Evolutionary conservation across 2,797 vertebrate genomes (phyloP).

Genomic region (Cyclura pinguis): DNA sequence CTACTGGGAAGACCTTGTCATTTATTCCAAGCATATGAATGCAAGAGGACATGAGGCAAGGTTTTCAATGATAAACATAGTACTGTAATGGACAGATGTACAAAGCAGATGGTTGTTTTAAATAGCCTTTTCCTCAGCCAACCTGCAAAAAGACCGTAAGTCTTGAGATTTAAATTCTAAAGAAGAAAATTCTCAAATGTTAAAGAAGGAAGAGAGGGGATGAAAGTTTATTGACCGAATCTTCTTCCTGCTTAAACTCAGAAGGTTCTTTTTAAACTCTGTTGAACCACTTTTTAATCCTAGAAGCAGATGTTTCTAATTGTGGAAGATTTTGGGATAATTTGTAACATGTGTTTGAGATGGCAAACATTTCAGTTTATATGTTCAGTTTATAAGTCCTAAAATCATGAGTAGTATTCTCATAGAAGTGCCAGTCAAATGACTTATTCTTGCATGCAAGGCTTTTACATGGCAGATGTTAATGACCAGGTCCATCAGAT

Average conservation of each 20-base stretch:
- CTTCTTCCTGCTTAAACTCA: background rate
- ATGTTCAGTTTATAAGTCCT: constrained; percentile 44
- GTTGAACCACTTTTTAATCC: constrained; percentile 8
- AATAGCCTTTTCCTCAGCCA: background rate
- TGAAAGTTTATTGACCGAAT: constrained; percentile 4
- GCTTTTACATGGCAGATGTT: constrained; percentile 22
- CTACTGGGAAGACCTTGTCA: background rate
- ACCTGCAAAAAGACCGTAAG: background rate
- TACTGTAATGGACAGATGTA: background rate
- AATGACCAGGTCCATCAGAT: too few species aligned
- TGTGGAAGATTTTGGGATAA: constrained; percentile 47
- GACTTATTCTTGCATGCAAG: background rate
- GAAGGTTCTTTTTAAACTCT: constrained; percentile 29
- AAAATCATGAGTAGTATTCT: constrained; percentile 58
- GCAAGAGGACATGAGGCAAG: background rate
- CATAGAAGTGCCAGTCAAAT: constrained; percentile 39
- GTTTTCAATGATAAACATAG: background rate
- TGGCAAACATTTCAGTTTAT: constrained; percentile 42
- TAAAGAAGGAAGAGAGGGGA: background rate
- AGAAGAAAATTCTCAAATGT: background rate
- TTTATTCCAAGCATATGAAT: background rate
- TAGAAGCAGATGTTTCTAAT: constrained; percentile 55
- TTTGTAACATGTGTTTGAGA: constrained; percentile 52
- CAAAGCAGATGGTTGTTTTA: background rate
- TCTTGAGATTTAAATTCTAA: background rate